A percentile compares a stretch with the other conserved stretches of the same genome.
These are phyloP conservation scores for Gallinago paraguaiae DNA, from an alignment of 2,113 vertebrate species.

Conservation along the genomic window DNA sequence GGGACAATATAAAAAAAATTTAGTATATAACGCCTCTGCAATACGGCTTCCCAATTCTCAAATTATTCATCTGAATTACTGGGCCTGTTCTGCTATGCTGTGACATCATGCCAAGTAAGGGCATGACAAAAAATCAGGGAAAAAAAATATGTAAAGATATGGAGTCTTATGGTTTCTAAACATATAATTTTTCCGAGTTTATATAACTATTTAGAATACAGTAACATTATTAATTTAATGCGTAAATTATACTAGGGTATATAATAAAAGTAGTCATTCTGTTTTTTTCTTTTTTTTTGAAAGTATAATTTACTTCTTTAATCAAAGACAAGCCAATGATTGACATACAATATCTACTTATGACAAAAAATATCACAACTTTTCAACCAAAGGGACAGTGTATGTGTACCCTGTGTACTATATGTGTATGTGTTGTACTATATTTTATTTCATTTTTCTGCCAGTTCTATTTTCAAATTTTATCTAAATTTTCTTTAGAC, in stretches of 20 bases:
- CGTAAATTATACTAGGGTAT: neutral
- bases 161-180: neutral
- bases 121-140: neutral
- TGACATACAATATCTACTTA: neutral
- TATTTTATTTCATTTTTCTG: neutral
- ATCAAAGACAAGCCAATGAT: neutral
- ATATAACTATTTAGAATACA: neutral
- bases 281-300: neutral
- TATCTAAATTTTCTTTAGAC: neutral
- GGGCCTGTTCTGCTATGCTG: neutral
- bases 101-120: neutral
- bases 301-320: neutral
- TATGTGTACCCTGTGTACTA: neutral
- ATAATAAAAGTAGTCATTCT: fast-evolving
- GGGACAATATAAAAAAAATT: neutral
- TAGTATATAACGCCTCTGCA: neutral
- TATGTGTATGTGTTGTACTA: neutral
- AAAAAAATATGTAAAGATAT: neutral
- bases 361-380: neutral
- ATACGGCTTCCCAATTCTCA: neutral
- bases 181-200: neutral
- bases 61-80: neutral
- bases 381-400: neutral
- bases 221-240: neutral
- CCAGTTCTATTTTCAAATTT: neutral